Evolutionary conservation across 1,140 invertebrate genomes (phyloP), one percentile per base, ranked within the genome.

Genomic region (Cydia pomonella): DNA sequence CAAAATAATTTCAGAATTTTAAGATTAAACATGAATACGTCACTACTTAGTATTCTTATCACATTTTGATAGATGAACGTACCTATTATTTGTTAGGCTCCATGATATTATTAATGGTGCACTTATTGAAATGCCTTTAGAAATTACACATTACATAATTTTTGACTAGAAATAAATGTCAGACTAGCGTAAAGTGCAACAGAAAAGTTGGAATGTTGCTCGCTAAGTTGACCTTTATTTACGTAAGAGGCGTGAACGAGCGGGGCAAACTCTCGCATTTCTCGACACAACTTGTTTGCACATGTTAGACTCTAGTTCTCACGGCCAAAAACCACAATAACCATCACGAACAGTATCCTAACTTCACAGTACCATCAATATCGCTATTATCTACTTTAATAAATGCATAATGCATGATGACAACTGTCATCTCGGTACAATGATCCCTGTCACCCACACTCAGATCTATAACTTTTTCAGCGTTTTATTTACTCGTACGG

Each of bases 231-330:
- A 81, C 78, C 83, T 85, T 83, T 86, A 77, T 86, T 88, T 84
- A 89, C 80, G 84, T 85, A 88, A 88, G 85, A 87, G 73, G 79
- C 81, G 85, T 81, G 76, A 87, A 89, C 79, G 72, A 79, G 76
- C 75, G 74, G 73, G 77, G 82, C 79, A 86, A 84, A 87, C 80
- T 83, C 77, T 77, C 74, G 69, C 41, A 81, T 75, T 69, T 76
- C 63, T 81, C 76, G 25, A 25, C 25, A 69, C 63, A 74, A 59
- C 64, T 71, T 80, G 80, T 84, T 86, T 86, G 81, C 80, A 83
- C 83, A 75, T 72, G 79, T 82, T 82, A 59, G 53, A 59, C 53
- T 59, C 53, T 59, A 73, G 76, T 87, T 91, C 89, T 85, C 89
- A 91, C 89, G 87, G 77, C 79, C 82, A 23, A 59, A 59, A 12